Evolutionary conservation across 2,888 invertebrate species (phyloP).

Genomic region (Melanotus villosus): DNA sequence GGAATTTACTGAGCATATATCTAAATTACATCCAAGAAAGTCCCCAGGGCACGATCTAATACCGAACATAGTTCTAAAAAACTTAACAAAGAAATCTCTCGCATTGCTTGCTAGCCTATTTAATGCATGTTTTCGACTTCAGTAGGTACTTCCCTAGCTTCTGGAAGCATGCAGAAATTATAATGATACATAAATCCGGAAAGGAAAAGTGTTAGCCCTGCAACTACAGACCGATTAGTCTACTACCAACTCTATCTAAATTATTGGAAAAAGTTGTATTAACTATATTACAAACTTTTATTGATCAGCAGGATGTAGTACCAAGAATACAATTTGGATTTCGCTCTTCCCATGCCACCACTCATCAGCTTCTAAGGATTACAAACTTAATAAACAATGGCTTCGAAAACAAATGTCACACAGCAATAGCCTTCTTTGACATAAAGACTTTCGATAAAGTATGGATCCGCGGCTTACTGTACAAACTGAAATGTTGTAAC

Average conservation of each 20-base stretch:
- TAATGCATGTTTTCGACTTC: no score
- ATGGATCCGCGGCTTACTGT: no score
- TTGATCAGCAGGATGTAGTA: neutral
- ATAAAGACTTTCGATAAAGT: no score
- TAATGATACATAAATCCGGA: neutral
- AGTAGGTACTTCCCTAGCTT: neutral
- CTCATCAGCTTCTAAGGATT: neutral
- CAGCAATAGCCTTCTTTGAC: no score
- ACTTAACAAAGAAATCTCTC: neutral
- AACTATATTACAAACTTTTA: neutral
- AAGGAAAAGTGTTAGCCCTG: neutral
- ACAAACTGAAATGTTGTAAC: no score
- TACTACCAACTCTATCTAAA: neutral
- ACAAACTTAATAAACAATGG: neutral
- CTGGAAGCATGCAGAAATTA: neutral
- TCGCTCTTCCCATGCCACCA: neutral
- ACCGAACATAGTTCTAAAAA: neutral
- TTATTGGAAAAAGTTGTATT: neutral
- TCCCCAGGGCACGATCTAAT: neutral
- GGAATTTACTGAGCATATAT: neutral
- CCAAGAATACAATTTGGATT: neutral
- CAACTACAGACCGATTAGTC: neutral
- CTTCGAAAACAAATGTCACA: neutral
- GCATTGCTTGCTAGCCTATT: neutral
- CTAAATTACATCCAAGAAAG: neutral